phyloP scores from a whole-genome alignment of 1,140 invertebrate genomes.

The Leptonema lineaticorne region DNA sequence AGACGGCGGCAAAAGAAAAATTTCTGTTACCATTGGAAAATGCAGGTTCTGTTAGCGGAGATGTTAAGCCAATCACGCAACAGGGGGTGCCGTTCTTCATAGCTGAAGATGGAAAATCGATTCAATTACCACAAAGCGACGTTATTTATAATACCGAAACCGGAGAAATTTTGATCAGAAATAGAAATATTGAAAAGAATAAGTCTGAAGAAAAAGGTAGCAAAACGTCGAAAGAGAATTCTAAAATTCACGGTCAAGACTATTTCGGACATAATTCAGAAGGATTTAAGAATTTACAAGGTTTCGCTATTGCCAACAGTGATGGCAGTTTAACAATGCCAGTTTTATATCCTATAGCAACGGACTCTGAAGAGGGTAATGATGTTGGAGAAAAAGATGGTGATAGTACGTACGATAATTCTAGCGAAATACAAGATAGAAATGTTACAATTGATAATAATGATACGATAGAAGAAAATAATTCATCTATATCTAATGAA shows the following conservation, averaged over 20 bases:
- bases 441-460: background rate
- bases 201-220: slow-evolving; percentile 7
- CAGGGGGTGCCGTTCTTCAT: slow-evolving; percentile 34
- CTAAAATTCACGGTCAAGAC: background rate
- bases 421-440: background rate
- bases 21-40: slow-evolving; percentile 22
- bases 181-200: slow-evolving; percentile 22
- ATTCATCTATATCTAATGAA: background rate
- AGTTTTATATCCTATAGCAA: slow-evolving; percentile 5
- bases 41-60: slow-evolving; percentile 16
- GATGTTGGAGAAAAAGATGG: background rate
- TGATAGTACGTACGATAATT: background rate
- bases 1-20: slow-evolving; percentile 10
- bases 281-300: slow-evolving; percentile 31
- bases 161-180: slow-evolving; percentile 35
- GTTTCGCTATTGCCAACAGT: slow-evolving; percentile 30
- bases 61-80: slow-evolving; percentile 23
- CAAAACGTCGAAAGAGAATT: background rate
- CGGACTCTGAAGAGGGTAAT: background rate
- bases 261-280: slow-evolving; percentile 23
- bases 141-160: slow-evolving; percentile 36
- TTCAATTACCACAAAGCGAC: slow-evolving; percentile 36
- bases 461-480: background rate
- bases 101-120: slow-evolving; percentile 36
- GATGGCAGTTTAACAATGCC: slow-evolving; percentile 19